Conservation (phyloP, 2,888 invertebrate species). For the Drosophila siamana region DNA sequence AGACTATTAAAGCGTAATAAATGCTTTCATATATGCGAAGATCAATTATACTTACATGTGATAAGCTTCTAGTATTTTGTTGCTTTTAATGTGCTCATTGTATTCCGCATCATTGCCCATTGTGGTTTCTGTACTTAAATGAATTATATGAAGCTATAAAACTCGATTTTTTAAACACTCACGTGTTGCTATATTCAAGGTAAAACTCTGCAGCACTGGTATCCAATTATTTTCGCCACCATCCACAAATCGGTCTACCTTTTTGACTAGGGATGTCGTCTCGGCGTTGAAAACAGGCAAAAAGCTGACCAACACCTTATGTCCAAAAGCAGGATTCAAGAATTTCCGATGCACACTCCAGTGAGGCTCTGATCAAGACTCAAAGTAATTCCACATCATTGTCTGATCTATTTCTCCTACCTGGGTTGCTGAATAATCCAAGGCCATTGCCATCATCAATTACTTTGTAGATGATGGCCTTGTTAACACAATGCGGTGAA, state of each 20-base stretch:
- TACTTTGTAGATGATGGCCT: conserved; percentile 78
- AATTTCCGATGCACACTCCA: conserved; percentile 82
- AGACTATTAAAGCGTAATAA: conserved; percentile 62
- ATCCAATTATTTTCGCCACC: conserved; percentile 64
- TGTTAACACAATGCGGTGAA: conserved; percentile 81
- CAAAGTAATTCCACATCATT: conserved; percentile 43
- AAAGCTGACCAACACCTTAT: conserved; percentile 81
- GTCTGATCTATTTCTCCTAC: conserved; percentile 46
- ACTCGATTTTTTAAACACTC: conserved; percentile 44
- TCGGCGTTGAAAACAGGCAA: conserved; percentile 81
- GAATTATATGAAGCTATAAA: neutral
- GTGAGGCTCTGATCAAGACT: conserved; percentile 65
- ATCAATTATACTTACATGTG: conserved; percentile 70
- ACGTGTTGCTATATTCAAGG: conserved; percentile 81
- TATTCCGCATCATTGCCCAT: conserved; percentile 79
- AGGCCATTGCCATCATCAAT: conserved; percentile 80
- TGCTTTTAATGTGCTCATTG: conserved; percentile 45
- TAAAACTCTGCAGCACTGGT: conserved; percentile 72
- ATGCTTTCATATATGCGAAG: neutral
- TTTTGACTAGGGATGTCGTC: conserved; percentile 58
- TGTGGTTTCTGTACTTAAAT: conserved; percentile 75
- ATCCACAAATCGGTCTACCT: conserved; percentile 40
- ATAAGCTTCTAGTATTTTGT: conserved; percentile 71
- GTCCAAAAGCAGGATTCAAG: conserved; percentile 82
- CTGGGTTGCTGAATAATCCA: conserved; percentile 79